Evolutionary conservation across 2,797 vertebrate genomes (phyloP), one percentile per base, ranked within the genome.

Genomic region (Enteromius thamalakanensis): DNA sequence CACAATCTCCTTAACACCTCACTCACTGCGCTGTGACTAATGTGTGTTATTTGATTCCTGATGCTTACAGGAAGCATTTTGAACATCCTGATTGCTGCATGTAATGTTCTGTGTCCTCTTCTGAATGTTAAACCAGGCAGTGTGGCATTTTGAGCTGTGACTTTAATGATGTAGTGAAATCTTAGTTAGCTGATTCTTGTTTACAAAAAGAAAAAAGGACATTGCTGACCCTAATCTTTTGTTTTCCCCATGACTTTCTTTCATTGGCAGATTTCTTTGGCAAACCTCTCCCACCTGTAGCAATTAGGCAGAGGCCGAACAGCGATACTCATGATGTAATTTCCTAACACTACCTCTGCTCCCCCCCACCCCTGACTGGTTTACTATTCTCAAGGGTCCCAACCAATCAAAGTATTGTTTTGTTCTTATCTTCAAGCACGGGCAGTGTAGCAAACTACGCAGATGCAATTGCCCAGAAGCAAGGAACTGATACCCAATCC

Each of bases 201-300:
- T 62, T 12, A 65, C 32, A 55, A 23, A 51, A 51, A 51, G 17
- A 45, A 45, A 17, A 2, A 9, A 45, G 77, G 75, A 75, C 74
- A 19, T 83, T 23, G 19, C 77, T 85, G 12, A 83, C 82, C 91
- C 90, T 90, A 49, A 64, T 64, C 60, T 32, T 62, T 72, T 29
- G 19, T 81, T 83, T 79, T 84, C 55, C 87, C 71, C 80, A 83
- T 87, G 87, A 80, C 83, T 93, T 86, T 89, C 23, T 87, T 81
- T 85, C 71, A 62, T 84, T 87, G 86, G 72, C 94, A 95, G 95
- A 95, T 23, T 94, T 96, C 92, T 93, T 87, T 91, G 97, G 96
- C 87, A 99, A 97, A 91, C 96, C 97, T 40, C 94, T 99, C 80
- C 97, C 98, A 17, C 97, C 97, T 0, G 90, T 98, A n/a, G 92